These are phyloP conservation scores for Lineus longissimus DNA, from an alignment of 1,140 invertebrate genomes.

Conservation along the genomic window DNA sequence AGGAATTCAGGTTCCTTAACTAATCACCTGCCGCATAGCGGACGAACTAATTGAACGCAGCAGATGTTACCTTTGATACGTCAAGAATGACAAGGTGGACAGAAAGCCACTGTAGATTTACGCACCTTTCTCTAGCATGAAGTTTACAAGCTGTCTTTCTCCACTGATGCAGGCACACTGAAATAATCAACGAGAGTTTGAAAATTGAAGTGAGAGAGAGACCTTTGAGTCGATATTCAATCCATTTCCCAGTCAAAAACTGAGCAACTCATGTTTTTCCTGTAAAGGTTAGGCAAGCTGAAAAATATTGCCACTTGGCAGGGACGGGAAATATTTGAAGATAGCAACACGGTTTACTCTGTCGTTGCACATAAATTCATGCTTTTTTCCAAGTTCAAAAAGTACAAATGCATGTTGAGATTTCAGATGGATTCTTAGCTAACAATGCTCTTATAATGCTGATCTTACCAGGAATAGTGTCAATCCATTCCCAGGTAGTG, in stretches of 20 bases:
- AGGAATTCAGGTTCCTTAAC: too few species aligned
- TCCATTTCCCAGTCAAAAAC: background rate
- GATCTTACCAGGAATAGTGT: slow-evolving; percentile 29
- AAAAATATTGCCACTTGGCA: background rate
- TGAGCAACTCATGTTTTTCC: background rate
- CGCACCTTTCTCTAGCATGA: slow-evolving; percentile 31
- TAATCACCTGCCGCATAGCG: too few species aligned
- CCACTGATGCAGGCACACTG: slow-evolving; percentile 41
- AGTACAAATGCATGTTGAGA: too few species aligned
- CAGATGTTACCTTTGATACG: too few species aligned
- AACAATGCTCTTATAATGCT: background rate
- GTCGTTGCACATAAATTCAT: too few species aligned
- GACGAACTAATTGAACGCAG: too few species aligned
- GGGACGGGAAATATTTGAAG: background rate
- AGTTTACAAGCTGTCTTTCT: slow-evolving; percentile 24
- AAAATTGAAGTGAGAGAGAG: background rate
- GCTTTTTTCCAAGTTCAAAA: too few species aligned
- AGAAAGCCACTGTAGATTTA: too few species aligned
- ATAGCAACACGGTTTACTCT: too few species aligned
- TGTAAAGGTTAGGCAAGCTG: background rate
- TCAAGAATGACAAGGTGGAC: background rate
- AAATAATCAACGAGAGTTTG: slow-evolving; percentile 3
- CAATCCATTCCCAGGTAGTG: slow-evolving; percentile 26
- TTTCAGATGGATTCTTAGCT: too few species aligned
- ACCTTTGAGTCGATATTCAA: background rate